A percentile compares a stretch with the other conserved stretches of the same genome.
Evolutionary conservation across 1,140 invertebrate species (phyloP).

Genomic region (Formica selysi): DNA sequence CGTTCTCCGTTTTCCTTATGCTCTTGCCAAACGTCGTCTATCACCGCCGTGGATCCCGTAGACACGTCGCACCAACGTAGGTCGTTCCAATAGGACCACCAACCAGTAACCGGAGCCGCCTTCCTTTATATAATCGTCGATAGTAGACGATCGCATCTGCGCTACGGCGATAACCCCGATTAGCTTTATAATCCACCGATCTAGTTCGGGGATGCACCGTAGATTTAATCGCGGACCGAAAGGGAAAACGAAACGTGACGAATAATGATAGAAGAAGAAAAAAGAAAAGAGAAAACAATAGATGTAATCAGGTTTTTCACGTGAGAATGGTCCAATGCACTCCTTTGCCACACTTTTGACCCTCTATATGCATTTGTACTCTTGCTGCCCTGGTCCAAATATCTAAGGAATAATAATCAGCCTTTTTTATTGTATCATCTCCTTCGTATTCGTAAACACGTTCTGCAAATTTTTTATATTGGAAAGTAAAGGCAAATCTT

Average conservation of each 20-base stretch:
- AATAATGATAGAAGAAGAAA: constrained; percentile 39
- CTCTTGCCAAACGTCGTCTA: constrained; percentile 66
- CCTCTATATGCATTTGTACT: constrained; percentile 70
- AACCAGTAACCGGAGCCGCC: constrained; percentile 79
- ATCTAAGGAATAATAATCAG: constrained; percentile 68
- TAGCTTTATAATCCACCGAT: constrained; percentile 41
- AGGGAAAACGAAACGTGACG: background rate
- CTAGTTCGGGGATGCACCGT: constrained; percentile 11
- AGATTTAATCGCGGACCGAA: background rate
- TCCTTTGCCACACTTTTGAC: constrained; percentile 31
- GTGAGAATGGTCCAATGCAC: constrained; percentile 46
- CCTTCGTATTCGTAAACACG: constrained; percentile 58
- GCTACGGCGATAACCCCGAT: constrained; percentile 38
- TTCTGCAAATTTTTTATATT: background rate
- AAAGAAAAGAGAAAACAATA: constrained; percentile 28
- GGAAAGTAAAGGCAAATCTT: constrained; percentile 52
- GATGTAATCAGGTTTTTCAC: constrained; percentile 38
- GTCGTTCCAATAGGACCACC: constrained; percentile 85
- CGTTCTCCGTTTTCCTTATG: constrained; percentile 63
- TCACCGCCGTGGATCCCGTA: constrained; percentile 78
- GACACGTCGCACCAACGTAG: constrained; percentile 82
- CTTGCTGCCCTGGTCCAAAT: constrained; percentile 59
- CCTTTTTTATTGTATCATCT: constrained; percentile 56
- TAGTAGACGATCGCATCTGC: constrained; percentile 66
- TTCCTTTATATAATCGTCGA: constrained; percentile 79